These are phyloP conservation scores for Lycia hirtaria DNA, from an alignment of 2,888 invertebrate genomes.

Conservation along the genomic window DNA sequence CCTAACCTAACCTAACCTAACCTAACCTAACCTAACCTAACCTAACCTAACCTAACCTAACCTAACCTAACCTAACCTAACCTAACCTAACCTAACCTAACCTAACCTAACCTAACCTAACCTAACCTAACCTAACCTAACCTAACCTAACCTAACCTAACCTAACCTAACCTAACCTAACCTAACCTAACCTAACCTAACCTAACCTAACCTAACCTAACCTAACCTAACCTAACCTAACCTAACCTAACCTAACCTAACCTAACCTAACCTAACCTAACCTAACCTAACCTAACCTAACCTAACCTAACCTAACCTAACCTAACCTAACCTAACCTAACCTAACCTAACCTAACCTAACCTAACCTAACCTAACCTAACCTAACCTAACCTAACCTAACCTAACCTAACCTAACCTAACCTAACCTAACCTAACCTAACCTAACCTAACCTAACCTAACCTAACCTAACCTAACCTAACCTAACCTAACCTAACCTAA, in stretches of 20 bases:
- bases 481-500: neutral
- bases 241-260: neutral
- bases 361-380: neutral
- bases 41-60: neutral
- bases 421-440: slow-evolving; percentile 11
- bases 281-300: slow-evolving; percentile 10
- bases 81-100: neutral
- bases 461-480: neutral
- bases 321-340: slow-evolving; percentile 18
- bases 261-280: slow-evolving; percentile 8
- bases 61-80: neutral
- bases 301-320: slow-evolving; percentile 16
- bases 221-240: slow-evolving; percentile 17
- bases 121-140: neutral
- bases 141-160: neutral
- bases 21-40: neutral
- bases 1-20: neutral
- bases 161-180: neutral
- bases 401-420: slow-evolving; percentile 5
- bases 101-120: neutral
- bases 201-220: slow-evolving; percentile 1
- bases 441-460: neutral
- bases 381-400: neutral
- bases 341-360: slow-evolving; percentile 17
- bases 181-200: neutral